Conservation (phyloP, 1,140 invertebrate species). For the Polyergus mexicanus region DNA sequence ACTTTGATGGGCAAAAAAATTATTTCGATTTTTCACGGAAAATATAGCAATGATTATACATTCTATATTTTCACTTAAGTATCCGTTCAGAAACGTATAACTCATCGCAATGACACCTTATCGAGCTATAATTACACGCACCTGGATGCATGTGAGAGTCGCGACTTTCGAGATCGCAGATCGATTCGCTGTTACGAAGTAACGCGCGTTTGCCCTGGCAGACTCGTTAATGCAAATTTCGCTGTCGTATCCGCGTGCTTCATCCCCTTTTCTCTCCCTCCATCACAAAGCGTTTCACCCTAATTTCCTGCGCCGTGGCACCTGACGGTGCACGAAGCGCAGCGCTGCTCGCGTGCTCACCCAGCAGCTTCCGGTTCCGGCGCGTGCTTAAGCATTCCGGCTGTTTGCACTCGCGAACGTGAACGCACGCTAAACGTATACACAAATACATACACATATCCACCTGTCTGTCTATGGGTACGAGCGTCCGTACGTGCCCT, state of each 20-base stretch:
- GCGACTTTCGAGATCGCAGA: slow-evolving; percentile 16
- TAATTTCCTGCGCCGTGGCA: slow-evolving; percentile 70
- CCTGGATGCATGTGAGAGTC: slow-evolving; percentile 11
- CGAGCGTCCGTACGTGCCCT: slow-evolving; percentile 22
- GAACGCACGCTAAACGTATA: neutral
- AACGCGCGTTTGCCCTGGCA: slow-evolving; percentile 13
- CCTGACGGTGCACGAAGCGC: slow-evolving; percentile 65
- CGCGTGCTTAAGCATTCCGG: slow-evolving; percentile 71
- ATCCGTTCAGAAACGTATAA: neutral
- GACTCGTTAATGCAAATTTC: slow-evolving; percentile 63
- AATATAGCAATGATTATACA: neutral
- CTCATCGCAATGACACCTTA: neutral
- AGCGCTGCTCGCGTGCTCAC: slow-evolving; percentile 75
- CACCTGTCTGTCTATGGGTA: slow-evolving; percentile 42
- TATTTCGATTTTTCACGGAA: neutral
- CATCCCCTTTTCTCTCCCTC: neutral
- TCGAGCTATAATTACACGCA: slow-evolving; percentile 28
- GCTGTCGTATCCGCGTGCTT: slow-evolving; percentile 6
- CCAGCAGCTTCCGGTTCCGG: slow-evolving; percentile 79
- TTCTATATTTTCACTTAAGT: neutral
- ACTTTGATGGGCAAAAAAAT: neutral
- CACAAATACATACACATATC: neutral
- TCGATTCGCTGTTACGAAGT: slow-evolving; percentile 20
- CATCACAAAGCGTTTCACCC: slow-evolving; percentile 65
- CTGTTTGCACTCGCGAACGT: slow-evolving; percentile 59